Conservation (phyloP, 2,113 vertebrate genomes). For the Aythya baeri region DNA sequence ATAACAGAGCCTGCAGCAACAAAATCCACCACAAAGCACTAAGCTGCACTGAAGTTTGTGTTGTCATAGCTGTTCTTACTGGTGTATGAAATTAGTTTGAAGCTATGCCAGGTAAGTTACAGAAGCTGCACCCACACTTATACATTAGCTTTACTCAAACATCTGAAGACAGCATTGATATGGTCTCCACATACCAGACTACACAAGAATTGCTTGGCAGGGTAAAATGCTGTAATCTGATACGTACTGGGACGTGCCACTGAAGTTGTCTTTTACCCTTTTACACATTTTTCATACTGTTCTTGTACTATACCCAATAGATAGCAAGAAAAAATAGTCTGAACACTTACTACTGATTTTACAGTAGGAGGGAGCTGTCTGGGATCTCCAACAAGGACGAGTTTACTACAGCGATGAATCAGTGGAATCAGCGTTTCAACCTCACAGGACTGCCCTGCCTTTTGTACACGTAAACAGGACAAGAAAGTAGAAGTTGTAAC, state of each 20-base stretch:
- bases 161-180: background rate
- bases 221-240: background rate
- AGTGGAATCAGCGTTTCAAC: slow-evolving; percentile 86
- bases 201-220: background rate
- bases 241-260: background rate
- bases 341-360: slow-evolving; percentile 80
- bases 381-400: slow-evolving; percentile 87
- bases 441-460: slow-evolving; percentile 89
- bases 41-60: background rate
- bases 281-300: background rate
- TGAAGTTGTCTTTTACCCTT: fast-evolving
- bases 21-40: background rate
- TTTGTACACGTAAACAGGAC: background rate
- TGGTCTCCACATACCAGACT: background rate
- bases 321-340: background rate
- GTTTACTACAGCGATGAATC: slow-evolving; percentile 81
- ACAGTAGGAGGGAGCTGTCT: slow-evolving; percentile 88
- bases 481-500: background rate
- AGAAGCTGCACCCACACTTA: background rate
- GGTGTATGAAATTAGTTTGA: background rate
- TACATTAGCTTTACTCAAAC: background rate
- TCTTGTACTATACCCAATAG: background rate
- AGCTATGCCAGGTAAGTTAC: background rate
- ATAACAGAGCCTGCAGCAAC: background rate
- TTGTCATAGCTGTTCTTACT: background rate